phyloP scores from a whole-genome alignment of 2,797 vertebrate genomes.

The Pangasius sanitwongsei region DNA sequence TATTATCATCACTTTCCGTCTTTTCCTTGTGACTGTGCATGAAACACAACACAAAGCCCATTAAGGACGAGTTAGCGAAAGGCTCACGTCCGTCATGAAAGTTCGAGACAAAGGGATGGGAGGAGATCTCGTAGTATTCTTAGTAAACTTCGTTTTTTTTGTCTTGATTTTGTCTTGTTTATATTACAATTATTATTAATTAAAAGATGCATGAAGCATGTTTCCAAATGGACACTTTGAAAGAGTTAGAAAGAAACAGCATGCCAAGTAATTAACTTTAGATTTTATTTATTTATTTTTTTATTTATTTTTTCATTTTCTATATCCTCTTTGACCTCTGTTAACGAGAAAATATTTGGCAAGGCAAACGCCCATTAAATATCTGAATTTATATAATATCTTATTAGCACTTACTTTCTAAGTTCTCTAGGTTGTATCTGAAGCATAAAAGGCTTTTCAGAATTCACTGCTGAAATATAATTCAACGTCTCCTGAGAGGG shows the following conservation, averaged over 20 bases:
- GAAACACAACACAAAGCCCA: constrained; percentile 52
- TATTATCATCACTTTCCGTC: constrained; percentile 56
- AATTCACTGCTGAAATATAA: constrained; percentile 9
- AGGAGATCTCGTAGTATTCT: neutral
- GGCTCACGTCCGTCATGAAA: constrained; percentile 50
- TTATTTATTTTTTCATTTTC: no score
- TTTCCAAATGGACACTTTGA: constrained; percentile 34
- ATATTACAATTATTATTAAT: neutral
- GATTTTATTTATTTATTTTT: neutral
- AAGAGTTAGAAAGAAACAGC: neutral
- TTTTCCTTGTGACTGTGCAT: constrained; percentile 51
- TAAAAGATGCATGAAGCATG: neutral
- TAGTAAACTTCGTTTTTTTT: neutral
- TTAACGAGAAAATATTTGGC: constrained; percentile 20
- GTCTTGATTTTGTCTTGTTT: neutral
- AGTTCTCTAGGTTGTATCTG: constrained; percentile 1
- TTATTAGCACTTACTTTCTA: neutral
- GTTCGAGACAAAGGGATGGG: constrained; percentile 46
- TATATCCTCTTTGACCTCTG: constrained; percentile 20
- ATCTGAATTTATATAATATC: constrained; percentile 14
- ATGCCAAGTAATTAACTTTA: constrained; percentile 36
- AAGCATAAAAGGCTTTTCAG: constrained; percentile 32
- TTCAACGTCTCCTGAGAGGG: constrained; percentile 34
- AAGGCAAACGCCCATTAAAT: constrained; percentile 12
- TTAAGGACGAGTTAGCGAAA: constrained; percentile 58